These are phyloP conservation scores for Alcis repandata DNA, from an alignment of 2,888 invertebrate species.

Conservation along the genomic window DNA sequence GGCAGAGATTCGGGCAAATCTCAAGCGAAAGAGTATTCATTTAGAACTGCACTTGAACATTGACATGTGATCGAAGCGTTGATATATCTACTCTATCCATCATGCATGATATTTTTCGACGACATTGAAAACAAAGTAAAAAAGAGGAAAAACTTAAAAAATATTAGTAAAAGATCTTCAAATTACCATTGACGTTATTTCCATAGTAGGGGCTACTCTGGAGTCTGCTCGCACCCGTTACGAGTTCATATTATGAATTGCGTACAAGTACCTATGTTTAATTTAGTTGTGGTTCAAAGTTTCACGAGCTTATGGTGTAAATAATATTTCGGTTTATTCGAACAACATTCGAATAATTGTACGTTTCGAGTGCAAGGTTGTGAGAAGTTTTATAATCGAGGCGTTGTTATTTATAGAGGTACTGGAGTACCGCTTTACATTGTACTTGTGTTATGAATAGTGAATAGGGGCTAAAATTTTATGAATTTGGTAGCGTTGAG, in stretches of 20 bases:
- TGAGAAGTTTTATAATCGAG: constrained; percentile 28
- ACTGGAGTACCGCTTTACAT: background rate
- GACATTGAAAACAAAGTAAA: too few species aligned
- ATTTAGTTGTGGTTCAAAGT: constrained; percentile 62
- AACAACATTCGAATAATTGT: constrained; percentile 42
- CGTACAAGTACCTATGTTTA: constrained; percentile 59
- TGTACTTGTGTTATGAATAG: too few species aligned
- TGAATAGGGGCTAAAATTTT: too few species aligned
- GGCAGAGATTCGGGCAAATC: too few species aligned
- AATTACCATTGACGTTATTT: background rate
- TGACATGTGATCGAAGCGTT: too few species aligned
- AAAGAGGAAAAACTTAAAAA: too few species aligned
- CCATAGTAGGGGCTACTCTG: constrained; percentile 49
- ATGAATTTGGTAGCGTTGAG: too few species aligned
- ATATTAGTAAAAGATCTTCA: background rate
- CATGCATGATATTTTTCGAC: too few species aligned
- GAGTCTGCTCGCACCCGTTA: constrained; percentile 52
- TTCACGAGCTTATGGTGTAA: constrained; percentile 55
- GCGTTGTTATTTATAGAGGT: background rate
- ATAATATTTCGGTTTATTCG: constrained; percentile 46
- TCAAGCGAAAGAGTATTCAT: too few species aligned
- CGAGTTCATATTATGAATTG: constrained; percentile 61
- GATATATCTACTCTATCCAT: too few species aligned
- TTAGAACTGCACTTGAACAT: too few species aligned
- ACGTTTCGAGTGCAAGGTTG: constrained; percentile 41